These are phyloP conservation scores for Phalloptychus januarius DNA, from an alignment of 2,797 vertebrate species.

Conservation along the genomic window DNA sequence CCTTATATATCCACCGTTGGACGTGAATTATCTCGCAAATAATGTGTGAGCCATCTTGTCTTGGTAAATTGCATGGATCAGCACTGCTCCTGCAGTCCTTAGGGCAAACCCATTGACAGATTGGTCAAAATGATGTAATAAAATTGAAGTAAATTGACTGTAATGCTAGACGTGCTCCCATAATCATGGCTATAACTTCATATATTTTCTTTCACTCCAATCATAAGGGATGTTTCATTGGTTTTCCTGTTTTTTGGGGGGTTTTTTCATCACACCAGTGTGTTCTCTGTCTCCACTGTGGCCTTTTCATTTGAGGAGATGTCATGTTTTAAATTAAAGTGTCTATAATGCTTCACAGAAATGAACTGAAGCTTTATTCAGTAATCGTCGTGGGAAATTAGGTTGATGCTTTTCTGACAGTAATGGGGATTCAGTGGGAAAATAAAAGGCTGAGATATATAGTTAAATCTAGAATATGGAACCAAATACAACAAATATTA, in stretches of 20 bases:
- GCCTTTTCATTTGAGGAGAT: slow-evolving; percentile 33
- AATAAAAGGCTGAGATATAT: slow-evolving; percentile 11
- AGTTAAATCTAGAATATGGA: slow-evolving; percentile 14
- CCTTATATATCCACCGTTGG: not conserved
- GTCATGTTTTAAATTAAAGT: slow-evolving; percentile 54
- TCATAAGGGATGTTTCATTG: slow-evolving; percentile 12
- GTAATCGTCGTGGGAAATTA: slow-evolving; percentile 40
- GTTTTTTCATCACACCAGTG: slow-evolving; percentile 2
- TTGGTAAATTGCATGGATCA: slow-evolving; percentile 35
- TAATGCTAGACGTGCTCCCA: slow-evolving; percentile 33
- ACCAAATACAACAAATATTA: slow-evolving; percentile 17
- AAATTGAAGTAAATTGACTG: slow-evolving; percentile 44
- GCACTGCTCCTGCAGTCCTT: slow-evolving; percentile 40
- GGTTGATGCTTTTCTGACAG: slow-evolving; percentile 29
- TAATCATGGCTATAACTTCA: slow-evolving; percentile 39
- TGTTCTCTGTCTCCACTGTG: slow-evolving; percentile 12
- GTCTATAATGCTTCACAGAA: slow-evolving; percentile 33
- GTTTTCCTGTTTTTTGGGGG: not conserved
- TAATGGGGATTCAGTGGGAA: slow-evolving; percentile 18
- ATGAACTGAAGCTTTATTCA: slow-evolving; percentile 40
- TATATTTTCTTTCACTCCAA: slow-evolving; percentile 40
- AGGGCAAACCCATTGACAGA: slow-evolving; percentile 40
- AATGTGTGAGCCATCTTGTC: slow-evolving; percentile 26
- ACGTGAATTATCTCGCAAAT: slow-evolving; percentile 22
- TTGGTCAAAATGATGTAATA: slow-evolving; percentile 44